Evolutionary conservation across 2,888 invertebrate genomes (phyloP), one percentile per base, ranked within the genome.

Genomic region (Epirrita christyi): DNA sequence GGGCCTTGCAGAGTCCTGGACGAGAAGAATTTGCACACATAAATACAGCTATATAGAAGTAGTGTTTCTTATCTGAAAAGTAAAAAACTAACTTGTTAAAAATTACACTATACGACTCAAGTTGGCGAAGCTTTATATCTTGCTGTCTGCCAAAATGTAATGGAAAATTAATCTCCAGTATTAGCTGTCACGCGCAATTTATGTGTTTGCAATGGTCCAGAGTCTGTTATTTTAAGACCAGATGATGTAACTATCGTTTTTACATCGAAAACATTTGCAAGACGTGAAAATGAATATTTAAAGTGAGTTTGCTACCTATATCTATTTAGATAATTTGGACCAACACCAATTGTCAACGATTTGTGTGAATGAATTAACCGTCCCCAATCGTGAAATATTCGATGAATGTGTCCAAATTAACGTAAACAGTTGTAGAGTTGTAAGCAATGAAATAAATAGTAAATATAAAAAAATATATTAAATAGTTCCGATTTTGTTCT

Each of bases 221-320:
- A 54, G 61, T 46, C 36, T 46, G 61, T 68, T 76, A 74, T 75
- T 72, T 71, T 67, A 55, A 71, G 64, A 67, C 21, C 52, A 41
- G 58, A 63, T 76, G 77, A 76, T 71, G 73, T 69, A 73, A 76
- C 56, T 60, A 47, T 47, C 66, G 64, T 72, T 76, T 72, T 70
- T 65, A 70, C 64, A 59, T 60, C 47, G 48, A 63, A 32, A 64
- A 61, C 64, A 67, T 62, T 44, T 47, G 64, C 67, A 56, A 64
- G 52, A 55, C 50, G 50, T 54, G 67, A 61, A 52, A 68, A 68
- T 59, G 67, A 73, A 65, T 70, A 67, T 68, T 69, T 41, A 59
- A 61, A 46, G 51, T 59, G 61, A 64, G 61, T 53, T 53, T 66
- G 66, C 63, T 57, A 48, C 63, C 46, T 48, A 46, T 29, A 43